Base-by-base conservation (phyloP, 2,797 vertebrate genomes). In the Oophaga sylvatica region DNA sequence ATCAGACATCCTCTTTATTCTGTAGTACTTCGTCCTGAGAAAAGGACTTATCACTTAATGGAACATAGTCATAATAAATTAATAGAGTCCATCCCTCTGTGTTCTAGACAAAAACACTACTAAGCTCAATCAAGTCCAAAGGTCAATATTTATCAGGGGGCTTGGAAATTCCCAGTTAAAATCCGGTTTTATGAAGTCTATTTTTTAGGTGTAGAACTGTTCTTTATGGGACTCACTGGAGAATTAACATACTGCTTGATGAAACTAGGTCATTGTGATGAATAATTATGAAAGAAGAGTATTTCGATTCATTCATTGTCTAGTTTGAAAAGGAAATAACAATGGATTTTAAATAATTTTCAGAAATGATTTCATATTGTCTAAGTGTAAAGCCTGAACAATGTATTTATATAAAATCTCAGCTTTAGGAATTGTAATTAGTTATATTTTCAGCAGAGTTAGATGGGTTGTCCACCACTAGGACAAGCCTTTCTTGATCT, bases 1-100 rank as follows among this genome's bases (percentile, higher is more conserved):
- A 95, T 94, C 93, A 93, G 92, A 90, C 92, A 90, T 31, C 93
- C 92, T 92, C 91, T 91, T 91, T 2, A 7, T 90, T 91, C 56
- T 87, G 91, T 91, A 91, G 90, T 90, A 90, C 91, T 91, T 89
- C 90, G 88, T 84, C 92, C 90, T 84, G 90, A 90, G 90, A 56
- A 87, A 90, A 91, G 90, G 85, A 89, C 91, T 91, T 90, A 93
- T 90, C 65, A 60, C 87, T 87, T 65, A 19, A 10, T 17, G 20
- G 65, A 83, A 35, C 10, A 56, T 4, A 68, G 65, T 53, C 62
- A 65, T 48, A 71, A 68, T 22, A 29, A 29, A 73, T 75, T 26
- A 62, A 45, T 22, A 11, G 70, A 8, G 41, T 41, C 15, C 70
- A 75, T 15, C 17, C 53, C 67, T 59, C 26, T 35, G 19, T 71